These are phyloP conservation scores for Halesus radiatus DNA, from an alignment of 1,140 invertebrate species.

Conservation along the genomic window DNA sequence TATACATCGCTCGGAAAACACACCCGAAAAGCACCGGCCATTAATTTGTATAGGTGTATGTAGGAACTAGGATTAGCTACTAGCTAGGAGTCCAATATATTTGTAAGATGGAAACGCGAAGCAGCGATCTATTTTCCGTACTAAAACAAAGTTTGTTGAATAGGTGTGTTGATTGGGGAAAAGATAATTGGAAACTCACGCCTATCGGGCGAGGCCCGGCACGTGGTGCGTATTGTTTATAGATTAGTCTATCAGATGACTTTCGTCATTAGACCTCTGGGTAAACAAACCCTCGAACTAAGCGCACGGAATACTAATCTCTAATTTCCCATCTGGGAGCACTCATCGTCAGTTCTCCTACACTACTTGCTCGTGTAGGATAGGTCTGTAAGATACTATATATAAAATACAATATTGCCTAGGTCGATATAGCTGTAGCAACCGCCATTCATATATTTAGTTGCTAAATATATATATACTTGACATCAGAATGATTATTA, in stretches of 20 bases:
- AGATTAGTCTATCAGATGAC: conserved; percentile 37
- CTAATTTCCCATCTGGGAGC: not conserved
- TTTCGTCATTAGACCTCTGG: conserved; percentile 28
- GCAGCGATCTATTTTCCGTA: conserved; percentile 16
- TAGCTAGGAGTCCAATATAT: not conserved
- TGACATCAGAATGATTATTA: no score
- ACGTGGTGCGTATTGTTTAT: conserved; percentile 31
- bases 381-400: no score
- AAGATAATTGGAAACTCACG: conserved; percentile 30
- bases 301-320: conserved; percentile 18
- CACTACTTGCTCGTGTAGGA: no score
- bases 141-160: conserved; percentile 30
- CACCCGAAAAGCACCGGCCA: not conserved
- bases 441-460: no score
- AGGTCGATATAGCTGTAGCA: no score
- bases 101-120: not conserved
- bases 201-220: not conserved
- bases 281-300: conserved; percentile 14
- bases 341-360: not conserved
- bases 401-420: no score
- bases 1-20: not conserved
- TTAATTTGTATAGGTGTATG: not conserved
- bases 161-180: conserved; percentile 32
- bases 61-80: not conserved
- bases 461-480: no score